Evolutionary conservation across 1,140 invertebrate genomes (phyloP).

Genomic region (Pectinophora gossypiella): DNA sequence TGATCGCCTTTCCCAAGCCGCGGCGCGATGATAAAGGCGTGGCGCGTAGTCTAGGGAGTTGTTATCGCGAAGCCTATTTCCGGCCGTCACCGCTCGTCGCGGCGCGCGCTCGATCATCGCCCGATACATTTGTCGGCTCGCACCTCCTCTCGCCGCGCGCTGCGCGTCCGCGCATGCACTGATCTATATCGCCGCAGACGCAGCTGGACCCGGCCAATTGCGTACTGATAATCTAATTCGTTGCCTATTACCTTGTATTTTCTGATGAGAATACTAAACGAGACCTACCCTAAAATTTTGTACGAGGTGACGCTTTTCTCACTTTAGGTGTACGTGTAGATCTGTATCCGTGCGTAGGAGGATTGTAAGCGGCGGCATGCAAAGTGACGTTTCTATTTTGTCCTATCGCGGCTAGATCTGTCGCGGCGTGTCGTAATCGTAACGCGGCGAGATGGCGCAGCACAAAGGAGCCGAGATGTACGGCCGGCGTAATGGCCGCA

Average conservation of each 20-base stretch:
- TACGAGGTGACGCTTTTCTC: constrained; percentile 32
- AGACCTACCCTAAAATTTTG: neutral
- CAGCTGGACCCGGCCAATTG: constrained; percentile 43
- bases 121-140: constrained; percentile 69
- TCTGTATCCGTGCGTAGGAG: constrained; percentile 34
- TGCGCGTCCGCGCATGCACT: constrained; percentile 42
- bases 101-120: constrained; percentile 46
- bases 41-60: constrained; percentile 52
- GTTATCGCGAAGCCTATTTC: constrained; percentile 66
- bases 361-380: constrained; percentile 45
- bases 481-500: constrained; percentile 51
- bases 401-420: constrained; percentile 62
- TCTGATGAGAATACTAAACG: neutral
- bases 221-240: constrained; percentile 50
- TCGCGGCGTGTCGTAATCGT: constrained; percentile 60
- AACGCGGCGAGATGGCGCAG: constrained; percentile 49
- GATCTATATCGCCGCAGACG: constrained; percentile 49
- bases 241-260: constrained; percentile 3
- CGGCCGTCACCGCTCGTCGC: constrained; percentile 60
- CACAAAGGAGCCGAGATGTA: constrained; percentile 68
- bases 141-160: constrained; percentile 31
- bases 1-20: constrained; percentile 55
- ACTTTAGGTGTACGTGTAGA: constrained; percentile 36
- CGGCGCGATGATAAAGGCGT: constrained; percentile 57
- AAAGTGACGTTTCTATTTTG: constrained; percentile 69